Conservation (phyloP, 1,140 invertebrate species). For the Saxidomus purpurata region DNA sequence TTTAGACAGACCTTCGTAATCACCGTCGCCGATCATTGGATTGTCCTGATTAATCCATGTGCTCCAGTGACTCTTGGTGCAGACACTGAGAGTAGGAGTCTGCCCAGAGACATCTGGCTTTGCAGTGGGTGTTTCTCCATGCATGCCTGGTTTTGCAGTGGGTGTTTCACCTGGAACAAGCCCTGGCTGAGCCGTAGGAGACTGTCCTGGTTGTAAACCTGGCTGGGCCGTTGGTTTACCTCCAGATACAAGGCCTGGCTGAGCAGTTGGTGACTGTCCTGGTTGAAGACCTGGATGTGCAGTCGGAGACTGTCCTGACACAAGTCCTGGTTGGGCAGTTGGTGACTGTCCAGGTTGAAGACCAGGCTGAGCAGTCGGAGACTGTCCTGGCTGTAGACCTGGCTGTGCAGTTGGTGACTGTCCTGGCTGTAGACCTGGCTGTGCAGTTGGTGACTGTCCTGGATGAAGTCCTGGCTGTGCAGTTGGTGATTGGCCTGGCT, state of each 20-base stretch:
- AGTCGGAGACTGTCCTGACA: constrained; percentile 15
- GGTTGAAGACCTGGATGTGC: constrained; percentile 10
- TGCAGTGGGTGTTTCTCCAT: constrained; percentile 55
- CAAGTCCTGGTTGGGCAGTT: constrained; percentile 19
- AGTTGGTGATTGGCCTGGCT: constrained; percentile 19
- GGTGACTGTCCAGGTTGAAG: background rate
- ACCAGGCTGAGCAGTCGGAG: constrained; percentile 27
- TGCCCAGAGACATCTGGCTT: background rate
- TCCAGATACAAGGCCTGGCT: background rate
- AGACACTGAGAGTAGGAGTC: constrained; percentile 36
- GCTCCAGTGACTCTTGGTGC: constrained; percentile 68
- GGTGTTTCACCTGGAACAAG: constrained; percentile 24
- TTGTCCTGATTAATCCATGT: constrained; percentile 79
- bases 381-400: background rate
- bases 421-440: background rate
- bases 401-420: constrained; percentile 45
- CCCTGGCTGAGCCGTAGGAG: constrained; percentile 49
- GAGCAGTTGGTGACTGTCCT: constrained; percentile 22
- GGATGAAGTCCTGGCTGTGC: constrained; percentile 3
- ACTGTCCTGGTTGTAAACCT: background rate
- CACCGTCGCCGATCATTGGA: constrained; percentile 72
- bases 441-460: constrained; percentile 45
- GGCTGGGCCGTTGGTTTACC: constrained; percentile 38
- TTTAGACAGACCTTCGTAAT: constrained; percentile 72
- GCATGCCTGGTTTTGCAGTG: constrained; percentile 26